A percentile compares a stretch with the other conserved stretches of the same genome.
Conservation (phyloP, 2,888 invertebrate genomes). For the Harpagoxenus sublaevis region DNA sequence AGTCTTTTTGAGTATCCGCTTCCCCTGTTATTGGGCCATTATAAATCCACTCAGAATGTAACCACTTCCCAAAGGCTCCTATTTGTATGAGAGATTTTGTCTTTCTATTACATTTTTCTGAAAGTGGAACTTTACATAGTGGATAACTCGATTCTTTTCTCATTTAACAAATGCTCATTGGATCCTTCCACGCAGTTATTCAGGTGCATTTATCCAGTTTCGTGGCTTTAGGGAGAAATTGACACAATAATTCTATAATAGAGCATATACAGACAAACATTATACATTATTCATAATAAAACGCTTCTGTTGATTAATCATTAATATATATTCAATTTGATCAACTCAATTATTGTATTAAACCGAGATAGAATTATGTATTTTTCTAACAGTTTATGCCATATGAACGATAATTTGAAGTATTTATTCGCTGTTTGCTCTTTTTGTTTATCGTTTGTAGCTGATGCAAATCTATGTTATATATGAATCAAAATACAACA, state of each 20-base stretch:
- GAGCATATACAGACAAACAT: neutral
- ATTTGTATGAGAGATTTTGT: conserved; percentile 33
- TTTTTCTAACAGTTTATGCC: neutral
- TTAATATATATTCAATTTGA: conserved; percentile 18
- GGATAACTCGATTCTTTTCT: conserved; percentile 5
- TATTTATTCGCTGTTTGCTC: neutral
- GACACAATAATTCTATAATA: neutral
- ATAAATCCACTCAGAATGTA: conserved; percentile 49
- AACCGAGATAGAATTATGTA: neutral
- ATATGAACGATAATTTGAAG: neutral
- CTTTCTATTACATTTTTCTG: neutral
- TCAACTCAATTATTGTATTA: neutral
- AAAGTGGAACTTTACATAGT: conserved; percentile 8
- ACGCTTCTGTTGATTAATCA: neutral
- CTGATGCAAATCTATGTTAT: neutral
- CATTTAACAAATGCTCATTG: neutral
- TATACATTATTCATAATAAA: neutral
- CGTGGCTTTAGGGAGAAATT: neutral
- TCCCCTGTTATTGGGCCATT: conserved; percentile 26
- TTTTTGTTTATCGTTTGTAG: neutral
- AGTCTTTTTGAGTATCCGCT: conserved; percentile 13
- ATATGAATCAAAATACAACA: conserved; percentile 4
- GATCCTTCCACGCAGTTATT: neutral
- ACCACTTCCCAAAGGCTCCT: conserved; percentile 10
- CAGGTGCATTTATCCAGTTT: neutral